Percentiles rank a stretch among this genome's conserved stretches.
Conservation (phyloP, 2,797 vertebrate species). For the Adelosebastes latens region DNA sequence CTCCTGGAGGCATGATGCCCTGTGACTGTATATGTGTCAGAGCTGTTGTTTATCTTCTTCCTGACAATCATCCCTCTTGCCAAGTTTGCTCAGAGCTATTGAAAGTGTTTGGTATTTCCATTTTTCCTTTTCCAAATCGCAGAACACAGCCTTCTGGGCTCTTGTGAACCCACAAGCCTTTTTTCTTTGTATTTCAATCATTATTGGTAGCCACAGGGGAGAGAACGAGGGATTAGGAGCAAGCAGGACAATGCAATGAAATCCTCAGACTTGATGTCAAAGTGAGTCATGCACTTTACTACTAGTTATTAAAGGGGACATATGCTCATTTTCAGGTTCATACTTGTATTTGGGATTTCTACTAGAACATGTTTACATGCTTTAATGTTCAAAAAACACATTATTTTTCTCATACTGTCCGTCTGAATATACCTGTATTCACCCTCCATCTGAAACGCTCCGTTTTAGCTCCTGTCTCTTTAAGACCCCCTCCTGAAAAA, state of each 20-base stretch:
- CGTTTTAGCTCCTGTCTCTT: too few species aligned
- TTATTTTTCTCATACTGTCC: too few species aligned
- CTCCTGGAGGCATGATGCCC: conserved; percentile 7
- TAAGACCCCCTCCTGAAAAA: too few species aligned
- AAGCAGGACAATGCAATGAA: background rate
- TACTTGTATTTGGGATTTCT: too few species aligned
- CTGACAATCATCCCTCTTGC: background rate
- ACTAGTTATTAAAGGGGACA: background rate
- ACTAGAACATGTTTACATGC: too few species aligned
- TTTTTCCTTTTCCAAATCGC: background rate
- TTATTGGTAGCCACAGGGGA: background rate
- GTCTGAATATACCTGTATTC: too few species aligned
- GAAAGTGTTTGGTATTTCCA: conserved; percentile 1
- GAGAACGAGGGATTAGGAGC: background rate
- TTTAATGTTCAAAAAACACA: too few species aligned
- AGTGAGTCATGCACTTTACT: background rate
- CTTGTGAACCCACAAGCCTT: background rate
- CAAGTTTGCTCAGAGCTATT: conserved; percentile 5
- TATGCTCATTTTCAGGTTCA: too few species aligned
- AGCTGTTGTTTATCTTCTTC: conserved; percentile 27
- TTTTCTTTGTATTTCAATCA: background rate
- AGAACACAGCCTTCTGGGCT: background rate
- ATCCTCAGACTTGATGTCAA: background rate
- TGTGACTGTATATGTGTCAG: conserved; percentile 30
- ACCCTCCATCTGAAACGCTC: too few species aligned